These are phyloP conservation scores for Dione juno DNA, from an alignment of 2,888 invertebrate genomes.

Conservation along the genomic window DNA sequence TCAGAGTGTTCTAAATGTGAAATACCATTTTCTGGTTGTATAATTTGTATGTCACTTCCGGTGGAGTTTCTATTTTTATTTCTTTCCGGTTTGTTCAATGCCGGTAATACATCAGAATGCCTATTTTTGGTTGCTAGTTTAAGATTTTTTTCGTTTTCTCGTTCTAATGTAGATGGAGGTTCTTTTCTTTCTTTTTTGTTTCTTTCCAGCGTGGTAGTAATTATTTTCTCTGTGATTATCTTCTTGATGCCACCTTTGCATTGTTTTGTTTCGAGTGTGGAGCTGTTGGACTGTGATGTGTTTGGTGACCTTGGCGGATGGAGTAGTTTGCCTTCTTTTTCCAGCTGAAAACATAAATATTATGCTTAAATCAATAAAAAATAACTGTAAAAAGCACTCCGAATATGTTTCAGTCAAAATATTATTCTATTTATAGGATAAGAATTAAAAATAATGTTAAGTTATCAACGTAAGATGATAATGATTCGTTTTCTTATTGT, in stretches of 20 bases:
- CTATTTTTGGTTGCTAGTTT: conserved; percentile 70
- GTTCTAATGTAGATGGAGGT: conserved; percentile 70
- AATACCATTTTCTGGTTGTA: conserved; percentile 72
- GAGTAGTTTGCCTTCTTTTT: conserved; percentile 75
- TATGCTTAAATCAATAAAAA: neutral
- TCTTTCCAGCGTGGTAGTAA: conserved; percentile 75
- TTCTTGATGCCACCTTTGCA: conserved; percentile 77
- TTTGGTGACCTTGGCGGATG: conserved; percentile 77
- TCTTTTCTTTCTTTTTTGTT: conserved; percentile 78
- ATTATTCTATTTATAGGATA: too few species aligned
- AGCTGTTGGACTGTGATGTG: conserved; percentile 76
- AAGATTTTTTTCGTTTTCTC: conserved; percentile 79
- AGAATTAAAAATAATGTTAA: too few species aligned
- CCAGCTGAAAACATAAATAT: conserved; percentile 68
- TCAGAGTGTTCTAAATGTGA: conserved; percentile 75
- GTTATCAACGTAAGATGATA: too few species aligned
- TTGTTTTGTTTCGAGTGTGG: conserved; percentile 78
- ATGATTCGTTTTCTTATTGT: too few species aligned
- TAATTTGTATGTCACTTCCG: conserved; percentile 71
- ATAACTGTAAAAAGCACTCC: too few species aligned
- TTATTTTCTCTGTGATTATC: conserved; percentile 78
- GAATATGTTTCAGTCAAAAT: too few species aligned
- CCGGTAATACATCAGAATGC: conserved; percentile 64
- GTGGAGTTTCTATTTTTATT: conserved; percentile 71
- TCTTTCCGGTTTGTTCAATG: conserved; percentile 70